A percentile compares a stretch with the other conserved stretches of the same genome.
Evolutionary conservation across 2,888 invertebrate genomes (phyloP).

Genomic region (Molanna angustata): DNA sequence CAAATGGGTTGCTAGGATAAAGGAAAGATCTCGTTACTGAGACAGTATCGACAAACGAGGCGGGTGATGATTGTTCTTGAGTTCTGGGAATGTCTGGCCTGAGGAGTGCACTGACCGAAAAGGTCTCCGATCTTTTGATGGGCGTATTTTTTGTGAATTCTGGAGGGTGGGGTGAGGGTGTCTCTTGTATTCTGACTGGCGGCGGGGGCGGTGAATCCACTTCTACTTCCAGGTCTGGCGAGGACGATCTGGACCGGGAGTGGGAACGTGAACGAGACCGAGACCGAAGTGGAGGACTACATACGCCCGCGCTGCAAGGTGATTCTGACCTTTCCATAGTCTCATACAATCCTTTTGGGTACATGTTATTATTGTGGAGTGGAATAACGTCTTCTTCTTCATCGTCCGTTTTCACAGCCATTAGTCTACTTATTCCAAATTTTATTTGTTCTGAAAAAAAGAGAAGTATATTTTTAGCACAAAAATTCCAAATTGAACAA

Average conservation of each 20-base stretch:
- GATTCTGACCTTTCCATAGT: conserved; percentile 51
- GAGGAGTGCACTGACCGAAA: conserved; percentile 79
- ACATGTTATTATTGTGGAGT: conserved; percentile 45
- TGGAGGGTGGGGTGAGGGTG: conserved; percentile 54
- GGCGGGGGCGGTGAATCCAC: conserved; percentile 72
- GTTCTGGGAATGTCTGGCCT: conserved; percentile 74
- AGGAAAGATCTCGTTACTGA: conserved; percentile 58
- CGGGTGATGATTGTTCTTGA: conserved; percentile 45
- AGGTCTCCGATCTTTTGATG: conserved; percentile 72
- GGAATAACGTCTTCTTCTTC: conserved; percentile 57
- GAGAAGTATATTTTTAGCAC: too few relatives aligned
- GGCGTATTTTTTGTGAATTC: conserved; percentile 20
- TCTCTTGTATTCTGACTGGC: conserved; percentile 45
- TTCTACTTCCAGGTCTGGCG: conserved; percentile 72
- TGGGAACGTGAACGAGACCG: conserved; percentile 61
- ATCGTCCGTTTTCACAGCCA: conserved; percentile 60
- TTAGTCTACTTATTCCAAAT: conserved; percentile 79
- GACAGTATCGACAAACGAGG: conserved; percentile 43
- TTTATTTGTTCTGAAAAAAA: conserved; percentile 73
- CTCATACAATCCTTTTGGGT: conserved; percentile 40
- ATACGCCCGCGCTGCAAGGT: conserved; percentile 53
- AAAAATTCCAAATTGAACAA: too few relatives aligned
- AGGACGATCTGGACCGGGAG: conserved; percentile 56
- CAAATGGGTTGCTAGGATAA: conserved; percentile 61
- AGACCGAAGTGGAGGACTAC: conserved; percentile 45